Percentiles rank a stretch among this genome's conserved stretches.
These are phyloP conservation scores for Peromyscus leucopus DNA, from an alignment of 2,113 vertebrate species.

Conservation along the genomic window DNA sequence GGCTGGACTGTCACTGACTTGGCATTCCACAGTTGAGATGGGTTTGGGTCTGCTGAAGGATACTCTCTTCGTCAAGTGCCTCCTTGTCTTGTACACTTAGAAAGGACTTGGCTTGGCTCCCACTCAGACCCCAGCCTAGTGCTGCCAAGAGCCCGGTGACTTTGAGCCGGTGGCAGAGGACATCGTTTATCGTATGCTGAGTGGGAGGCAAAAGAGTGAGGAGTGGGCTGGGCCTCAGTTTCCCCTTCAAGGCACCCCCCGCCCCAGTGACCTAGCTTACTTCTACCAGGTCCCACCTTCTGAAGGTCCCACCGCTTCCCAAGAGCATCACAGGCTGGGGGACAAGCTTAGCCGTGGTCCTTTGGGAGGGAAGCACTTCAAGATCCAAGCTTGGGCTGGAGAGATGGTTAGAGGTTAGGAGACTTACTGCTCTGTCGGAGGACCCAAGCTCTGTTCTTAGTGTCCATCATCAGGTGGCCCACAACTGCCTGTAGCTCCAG, in stretches of 20 bases:
- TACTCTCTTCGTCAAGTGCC: neutral
- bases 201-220: neutral
- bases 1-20: neutral
- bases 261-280: neutral
- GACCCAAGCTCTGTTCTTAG: too few species aligned
- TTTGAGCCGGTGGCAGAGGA: neutral
- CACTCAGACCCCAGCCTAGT: neutral
- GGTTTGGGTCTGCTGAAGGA: accelerated
- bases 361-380: too few species aligned
- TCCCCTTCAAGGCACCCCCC: neutral
- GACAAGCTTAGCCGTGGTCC: neutral
- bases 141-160: neutral
- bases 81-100: neutral
- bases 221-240: neutral
- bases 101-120: neutral
- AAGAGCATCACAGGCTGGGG: neutral
- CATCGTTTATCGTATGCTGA: neutral
- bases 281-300: neutral
- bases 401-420: neutral
- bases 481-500: neutral
- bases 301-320: neutral
- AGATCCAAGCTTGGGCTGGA: neutral
- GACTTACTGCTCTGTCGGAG: neutral
- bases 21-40: neutral
- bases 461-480: neutral